Base-by-base conservation (phyloP, 2,888 invertebrate genomes). In the Subacronicta megacephala region DNA sequence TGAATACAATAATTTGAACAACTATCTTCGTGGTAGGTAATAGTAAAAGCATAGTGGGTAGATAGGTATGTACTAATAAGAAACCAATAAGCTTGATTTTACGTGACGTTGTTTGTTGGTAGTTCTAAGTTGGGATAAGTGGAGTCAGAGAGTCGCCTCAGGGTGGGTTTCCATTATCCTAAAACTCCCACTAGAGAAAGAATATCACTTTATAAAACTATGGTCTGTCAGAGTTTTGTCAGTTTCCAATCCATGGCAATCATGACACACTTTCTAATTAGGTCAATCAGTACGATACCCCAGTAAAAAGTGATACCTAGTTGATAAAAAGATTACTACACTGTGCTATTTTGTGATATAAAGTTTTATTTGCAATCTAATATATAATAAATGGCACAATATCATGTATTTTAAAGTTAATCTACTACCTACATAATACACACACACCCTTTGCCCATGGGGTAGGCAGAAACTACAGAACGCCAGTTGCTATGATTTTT, bases 191-290 rank as follows among this genome's bases (percentile, higher is more conserved):
- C 31, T 31, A n/a, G n/a, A 31, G 20, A 31, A 63, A 59, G 13
- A 36, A 16, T 60, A 60, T 60, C 67, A 59, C n/a, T n/a, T n/a
- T n/a, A n/a, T 3, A 40, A 44, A 44, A 18, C 43, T 43, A 42
- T 50, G 37, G 41, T 29, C 15, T 17, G 33, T 9, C 35, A n/a
- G 7, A n/a, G 2, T 23, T 44, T 35, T 64, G n/a, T n/a, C n/a
- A n/a, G n/a, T n/a, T n/a, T 7, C 9, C 16, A 6, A 31, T 10
- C 17, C 9, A 9, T 9, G n/a, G 26, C 26, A 10, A 41, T 35
- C 23, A 12, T 57, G 4, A 33, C 20, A 18, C 7, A 26, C 18
- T n/a, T 47, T 38, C 37, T 29, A 44, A 35, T 37, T 50, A 5
- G 15, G 17, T 17, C 33, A 42, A 31, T 29, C n/a, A 16, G 29